These are phyloP conservation scores for Megastigmus dorsalis DNA, from an alignment of 2,888 invertebrate genomes.

Conservation along the genomic window DNA sequence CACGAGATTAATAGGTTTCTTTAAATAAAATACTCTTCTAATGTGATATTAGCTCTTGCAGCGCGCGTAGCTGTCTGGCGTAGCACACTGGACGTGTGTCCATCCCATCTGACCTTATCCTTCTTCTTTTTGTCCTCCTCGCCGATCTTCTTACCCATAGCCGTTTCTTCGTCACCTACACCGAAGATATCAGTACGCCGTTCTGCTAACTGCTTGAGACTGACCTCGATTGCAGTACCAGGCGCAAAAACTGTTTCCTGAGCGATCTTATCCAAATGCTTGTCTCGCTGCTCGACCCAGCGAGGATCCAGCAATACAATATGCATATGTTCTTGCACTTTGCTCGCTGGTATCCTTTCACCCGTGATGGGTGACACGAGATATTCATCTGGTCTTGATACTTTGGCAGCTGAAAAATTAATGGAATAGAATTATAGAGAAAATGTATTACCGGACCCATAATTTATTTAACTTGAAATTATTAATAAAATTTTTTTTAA, in stretches of 20 bases:
- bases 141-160: slow-evolving; percentile 98
- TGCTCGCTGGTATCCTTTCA: slow-evolving; percentile 96
- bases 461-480: too few species aligned
- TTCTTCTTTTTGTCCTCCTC: slow-evolving; percentile 91
- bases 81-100: slow-evolving; percentile 97
- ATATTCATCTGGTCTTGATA: slow-evolving; percentile 87
- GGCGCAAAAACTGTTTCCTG: slow-evolving; percentile 89
- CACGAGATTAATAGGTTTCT: too few species aligned
- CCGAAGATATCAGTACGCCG: slow-evolving; percentile 99
- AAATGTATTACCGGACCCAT: too few species aligned
- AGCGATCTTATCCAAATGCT: slow-evolving; percentile 93
- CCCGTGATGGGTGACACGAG: slow-evolving; percentile 99
- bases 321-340: slow-evolving; percentile 98
- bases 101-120: slow-evolving; percentile 98
- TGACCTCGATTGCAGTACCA: slow-evolving; percentile 93
- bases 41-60: slow-evolving; percentile 94
- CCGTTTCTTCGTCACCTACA: slow-evolving; percentile 98
- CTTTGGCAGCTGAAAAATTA: slow-evolving; percentile 74
- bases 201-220: slow-evolving; percentile 96
- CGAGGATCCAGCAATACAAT: slow-evolving; percentile 96
- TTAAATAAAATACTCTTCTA: slow-evolving; percentile 95
- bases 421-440: background rate
- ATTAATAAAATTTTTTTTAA: too few species aligned
- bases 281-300: slow-evolving; percentile 98
- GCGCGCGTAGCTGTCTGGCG: slow-evolving; percentile 96